Conservation (phyloP, 2,888 invertebrate genomes). For the Brassicogethes aeneus region DNA sequence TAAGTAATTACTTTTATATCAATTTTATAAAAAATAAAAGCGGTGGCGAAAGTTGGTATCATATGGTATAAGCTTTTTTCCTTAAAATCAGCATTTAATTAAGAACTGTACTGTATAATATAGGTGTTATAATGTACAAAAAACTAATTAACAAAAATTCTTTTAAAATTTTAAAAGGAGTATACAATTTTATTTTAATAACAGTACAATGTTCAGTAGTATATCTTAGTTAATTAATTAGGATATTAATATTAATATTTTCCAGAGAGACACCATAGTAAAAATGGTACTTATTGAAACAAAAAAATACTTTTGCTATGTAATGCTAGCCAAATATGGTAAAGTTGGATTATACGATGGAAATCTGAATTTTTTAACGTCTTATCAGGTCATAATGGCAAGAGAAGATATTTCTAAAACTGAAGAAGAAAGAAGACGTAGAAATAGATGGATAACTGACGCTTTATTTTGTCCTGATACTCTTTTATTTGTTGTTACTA, state of each 20-base stretch:
- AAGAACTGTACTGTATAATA: no score
- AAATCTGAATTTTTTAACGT: conserved; percentile 43
- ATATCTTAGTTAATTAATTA: neutral
- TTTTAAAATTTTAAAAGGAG: no score
- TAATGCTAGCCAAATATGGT: conserved; percentile 49
- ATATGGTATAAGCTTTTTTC: no score
- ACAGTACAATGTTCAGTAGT: no score
- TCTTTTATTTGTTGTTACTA: conserved; percentile 45
- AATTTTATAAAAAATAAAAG: no score
- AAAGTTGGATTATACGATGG: conserved; percentile 52
- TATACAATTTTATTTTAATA: no score
- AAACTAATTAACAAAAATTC: no score
- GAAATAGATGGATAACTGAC: conserved; percentile 54
- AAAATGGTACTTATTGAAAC: conserved; percentile 50
- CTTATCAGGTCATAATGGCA: conserved; percentile 47
- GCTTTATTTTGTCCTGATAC: conserved; percentile 50
- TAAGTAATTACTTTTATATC: no score
- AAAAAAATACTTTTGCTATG: conserved; percentile 51
- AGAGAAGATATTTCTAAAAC: conserved; percentile 42
- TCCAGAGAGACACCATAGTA: conserved; percentile 50
- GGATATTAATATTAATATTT: conserved; percentile 10
- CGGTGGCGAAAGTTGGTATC: no score
- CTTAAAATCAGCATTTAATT: no score
- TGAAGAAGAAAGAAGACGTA: conserved; percentile 30
- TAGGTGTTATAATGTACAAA: no score